phyloP scores from a whole-genome alignment of 2,797 vertebrate species.

The Echiichthys vipera region DNA sequence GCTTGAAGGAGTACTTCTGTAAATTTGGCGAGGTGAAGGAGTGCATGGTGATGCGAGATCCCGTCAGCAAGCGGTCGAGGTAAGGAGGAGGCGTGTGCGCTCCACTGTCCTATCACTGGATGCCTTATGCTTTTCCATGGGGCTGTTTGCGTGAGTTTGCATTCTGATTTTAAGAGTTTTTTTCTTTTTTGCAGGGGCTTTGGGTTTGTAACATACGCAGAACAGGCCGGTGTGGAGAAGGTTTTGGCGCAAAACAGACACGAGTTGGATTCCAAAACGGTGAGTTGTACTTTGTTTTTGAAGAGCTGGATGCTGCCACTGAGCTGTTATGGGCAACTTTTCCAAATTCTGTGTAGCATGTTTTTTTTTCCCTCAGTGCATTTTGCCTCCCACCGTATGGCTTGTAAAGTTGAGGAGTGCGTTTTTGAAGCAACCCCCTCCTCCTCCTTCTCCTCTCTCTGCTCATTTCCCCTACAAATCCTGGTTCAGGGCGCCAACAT shows the following conservation, averaged over 20 bases:
- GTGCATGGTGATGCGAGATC: slow-evolving; percentile 98
- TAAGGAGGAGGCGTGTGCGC: slow-evolving; percentile 85
- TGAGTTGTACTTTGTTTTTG: slow-evolving; percentile 83
- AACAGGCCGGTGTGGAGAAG: slow-evolving; percentile 97
- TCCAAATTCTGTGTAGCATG: slow-evolving; percentile 30
- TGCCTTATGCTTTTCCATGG: slow-evolving; percentile 46
- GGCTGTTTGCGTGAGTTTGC: slow-evolving; percentile 18
- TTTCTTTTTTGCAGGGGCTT: slow-evolving; percentile 88
- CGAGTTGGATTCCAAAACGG: slow-evolving; percentile 98
- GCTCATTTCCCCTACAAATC: slow-evolving; percentile 83
- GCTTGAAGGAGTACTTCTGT: slow-evolving; percentile 96
- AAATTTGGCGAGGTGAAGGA: slow-evolving; percentile 98
- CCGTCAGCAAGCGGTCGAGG: slow-evolving; percentile 97
- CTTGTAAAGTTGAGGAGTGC: slow-evolving; percentile 78
- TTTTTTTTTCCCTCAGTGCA: slow-evolving; percentile 27
- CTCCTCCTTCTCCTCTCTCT: slow-evolving; percentile 40
- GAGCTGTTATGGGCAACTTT: slow-evolving; percentile 41
- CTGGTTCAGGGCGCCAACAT: slow-evolving; percentile 83
- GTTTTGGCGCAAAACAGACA: slow-evolving; percentile 97
- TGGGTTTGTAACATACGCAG: slow-evolving; percentile 96
- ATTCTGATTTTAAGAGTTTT: slow-evolving; percentile 13
- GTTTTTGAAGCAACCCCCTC: slow-evolving; percentile 58
- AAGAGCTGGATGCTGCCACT: slow-evolving; percentile 21
- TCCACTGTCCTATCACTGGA: slow-evolving; percentile 70
- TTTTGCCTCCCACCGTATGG: slow-evolving; percentile 68